phyloP scores from a whole-genome alignment of 2,797 vertebrate species.

The Neoniphon sammara region DNA sequence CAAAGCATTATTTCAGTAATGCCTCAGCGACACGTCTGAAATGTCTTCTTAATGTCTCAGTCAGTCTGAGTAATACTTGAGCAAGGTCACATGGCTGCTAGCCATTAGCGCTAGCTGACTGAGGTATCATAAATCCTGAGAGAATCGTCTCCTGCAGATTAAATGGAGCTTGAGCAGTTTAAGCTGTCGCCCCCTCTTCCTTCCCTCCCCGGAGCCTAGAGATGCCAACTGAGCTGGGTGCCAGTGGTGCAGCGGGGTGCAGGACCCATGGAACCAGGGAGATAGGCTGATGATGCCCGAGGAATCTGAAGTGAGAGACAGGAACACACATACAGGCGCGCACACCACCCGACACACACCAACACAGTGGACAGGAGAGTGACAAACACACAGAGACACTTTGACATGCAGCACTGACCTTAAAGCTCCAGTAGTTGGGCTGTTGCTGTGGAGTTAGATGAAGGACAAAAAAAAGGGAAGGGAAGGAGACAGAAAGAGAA shows the following conservation, averaged over 20 bases:
- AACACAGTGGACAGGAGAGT: conserved; percentile 16
- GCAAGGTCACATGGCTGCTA: conserved; percentile 64
- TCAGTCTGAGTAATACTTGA: conserved; percentile 55
- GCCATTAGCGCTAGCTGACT: conserved; percentile 59
- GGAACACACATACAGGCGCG: conserved; percentile 24
- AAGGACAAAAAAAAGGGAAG: conserved; percentile 58
- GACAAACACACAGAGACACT: conserved; percentile 56
- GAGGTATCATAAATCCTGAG: conserved; percentile 67
- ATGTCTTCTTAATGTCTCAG: conserved; percentile 65
- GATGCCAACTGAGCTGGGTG: conserved; percentile 47
- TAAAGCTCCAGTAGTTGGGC: conserved; percentile 99
- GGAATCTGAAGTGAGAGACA: conserved; percentile 39
- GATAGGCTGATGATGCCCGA: conserved; percentile 42
- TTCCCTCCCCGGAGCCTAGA: conserved; percentile 32
- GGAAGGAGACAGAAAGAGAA: conserved; percentile 48
- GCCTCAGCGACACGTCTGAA: conserved; percentile 54
- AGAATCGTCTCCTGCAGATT: conserved; percentile 67
- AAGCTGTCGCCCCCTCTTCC: conserved; percentile 58
- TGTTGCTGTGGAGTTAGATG: conserved; percentile 85
- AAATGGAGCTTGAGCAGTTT: conserved; percentile 69
- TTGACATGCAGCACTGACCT: conserved; percentile 90
- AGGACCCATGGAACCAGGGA: conserved; percentile 32
- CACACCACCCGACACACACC: conserved; percentile 5
- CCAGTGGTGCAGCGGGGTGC: conserved; percentile 1
- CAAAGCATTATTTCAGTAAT: conserved; percentile 58